Evolutionary conservation across 2,797 vertebrate genomes (phyloP).

Genomic region (Aselliscus stoliczkanus): DNA sequence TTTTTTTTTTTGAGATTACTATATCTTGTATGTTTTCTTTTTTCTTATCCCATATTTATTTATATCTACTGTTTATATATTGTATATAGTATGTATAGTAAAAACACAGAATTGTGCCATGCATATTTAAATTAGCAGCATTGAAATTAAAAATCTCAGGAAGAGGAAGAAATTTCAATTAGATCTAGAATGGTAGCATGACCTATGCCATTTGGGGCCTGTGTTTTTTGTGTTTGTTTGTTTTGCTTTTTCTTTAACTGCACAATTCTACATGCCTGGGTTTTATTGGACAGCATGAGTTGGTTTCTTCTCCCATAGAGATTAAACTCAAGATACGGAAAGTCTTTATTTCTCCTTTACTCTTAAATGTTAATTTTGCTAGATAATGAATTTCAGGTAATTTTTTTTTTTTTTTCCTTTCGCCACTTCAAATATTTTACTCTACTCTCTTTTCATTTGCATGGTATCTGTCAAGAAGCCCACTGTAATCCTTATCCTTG

Average conservation of each 20-base stretch:
- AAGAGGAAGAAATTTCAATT: background rate
- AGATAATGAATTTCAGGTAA: background rate
- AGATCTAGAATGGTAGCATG: background rate
- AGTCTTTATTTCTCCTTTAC: background rate
- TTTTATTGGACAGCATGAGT: background rate
- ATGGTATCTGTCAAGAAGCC: background rate
- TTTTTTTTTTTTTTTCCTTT: background rate
- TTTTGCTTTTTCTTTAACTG: background rate
- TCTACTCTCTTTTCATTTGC: background rate
- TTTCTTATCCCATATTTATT: background rate
- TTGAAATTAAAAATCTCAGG: background rate
- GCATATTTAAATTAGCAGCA: background rate
- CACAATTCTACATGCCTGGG: background rate
- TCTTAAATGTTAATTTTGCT: background rate
- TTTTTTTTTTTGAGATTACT: background rate
- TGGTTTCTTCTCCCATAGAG: background rate
- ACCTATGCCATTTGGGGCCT: background rate
- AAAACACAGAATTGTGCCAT: background rate
- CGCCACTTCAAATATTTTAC: background rate
- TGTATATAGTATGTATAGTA: background rate
- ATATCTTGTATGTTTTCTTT: background rate
- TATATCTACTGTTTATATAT: background rate
- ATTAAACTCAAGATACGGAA: background rate
- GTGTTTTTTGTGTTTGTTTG: no score
- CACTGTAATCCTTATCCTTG: background rate